Evolutionary conservation across 2,113 vertebrate genomes (phyloP).

Genomic region (Vulpes ferrilata): DNA sequence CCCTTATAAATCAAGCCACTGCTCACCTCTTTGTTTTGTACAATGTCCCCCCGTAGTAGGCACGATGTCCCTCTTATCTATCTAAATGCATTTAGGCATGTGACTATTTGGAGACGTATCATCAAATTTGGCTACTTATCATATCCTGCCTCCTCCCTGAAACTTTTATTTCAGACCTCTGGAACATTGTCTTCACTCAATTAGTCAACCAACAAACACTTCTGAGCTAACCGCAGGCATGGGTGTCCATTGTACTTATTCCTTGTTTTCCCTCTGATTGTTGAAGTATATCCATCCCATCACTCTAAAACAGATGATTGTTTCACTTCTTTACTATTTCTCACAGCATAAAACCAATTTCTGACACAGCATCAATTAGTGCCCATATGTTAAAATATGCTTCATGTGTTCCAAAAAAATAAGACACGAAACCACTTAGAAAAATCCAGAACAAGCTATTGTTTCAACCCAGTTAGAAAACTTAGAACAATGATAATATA

Average conservation of each 20-base stretch:
- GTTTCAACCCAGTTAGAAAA: constrained; percentile 40
- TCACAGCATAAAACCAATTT: not conserved
- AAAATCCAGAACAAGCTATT: constrained; percentile 16
- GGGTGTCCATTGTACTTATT: not conserved
- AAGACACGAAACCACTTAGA: not conserved
- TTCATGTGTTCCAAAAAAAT: not conserved
- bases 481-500: not conserved
- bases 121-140: not conserved
- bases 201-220: not conserved
- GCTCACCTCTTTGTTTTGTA: not conserved
- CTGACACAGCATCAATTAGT: not conserved
- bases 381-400: not conserved
- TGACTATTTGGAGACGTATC: not conserved
- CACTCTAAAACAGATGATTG: not conserved
- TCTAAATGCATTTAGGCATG: not conserved
- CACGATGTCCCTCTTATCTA: not conserved
- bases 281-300: not conserved
- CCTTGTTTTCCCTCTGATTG: not conserved
- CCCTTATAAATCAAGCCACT: constrained; percentile 5
- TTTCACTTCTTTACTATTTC: constrained; percentile 15
- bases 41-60: not conserved
- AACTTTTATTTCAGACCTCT: not conserved
- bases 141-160: not conserved
- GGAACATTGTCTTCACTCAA: not conserved
- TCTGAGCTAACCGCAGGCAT: not conserved